These are phyloP conservation scores for Linurgus olivaceus DNA, from an alignment of 2,797 vertebrate genomes.

Conservation along the genomic window DNA sequence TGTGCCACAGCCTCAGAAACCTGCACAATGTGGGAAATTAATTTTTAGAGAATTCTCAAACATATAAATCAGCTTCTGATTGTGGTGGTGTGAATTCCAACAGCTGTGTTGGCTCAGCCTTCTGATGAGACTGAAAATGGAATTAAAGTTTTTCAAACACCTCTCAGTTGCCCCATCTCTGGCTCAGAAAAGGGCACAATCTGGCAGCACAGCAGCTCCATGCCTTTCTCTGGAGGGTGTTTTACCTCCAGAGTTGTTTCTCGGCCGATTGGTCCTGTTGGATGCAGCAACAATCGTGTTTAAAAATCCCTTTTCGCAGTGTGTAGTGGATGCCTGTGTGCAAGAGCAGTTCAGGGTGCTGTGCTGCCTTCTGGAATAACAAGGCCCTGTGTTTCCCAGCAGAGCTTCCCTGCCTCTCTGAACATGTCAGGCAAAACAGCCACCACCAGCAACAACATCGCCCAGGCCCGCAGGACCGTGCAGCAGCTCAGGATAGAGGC, in stretches of 20 bases:
- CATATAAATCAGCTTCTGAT: not conserved
- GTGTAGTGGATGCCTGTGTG: fast-evolving
- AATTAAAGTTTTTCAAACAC: not conserved
- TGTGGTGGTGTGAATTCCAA: not conserved
- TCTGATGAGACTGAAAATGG: not conserved
- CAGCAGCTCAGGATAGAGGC: conserved; percentile 92
- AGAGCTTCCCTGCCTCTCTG: conserved; percentile 3
- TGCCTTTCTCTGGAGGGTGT: fast-evolving
- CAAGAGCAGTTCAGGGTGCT: not conserved
- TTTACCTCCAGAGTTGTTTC: not conserved
- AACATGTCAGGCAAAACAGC: conserved; percentile 91
- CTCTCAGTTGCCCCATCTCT: not conserved
- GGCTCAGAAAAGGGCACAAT: not conserved
- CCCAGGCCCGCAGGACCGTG: conserved; percentile 85
- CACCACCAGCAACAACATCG: conserved; percentile 86
- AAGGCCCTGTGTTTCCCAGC: not conserved
- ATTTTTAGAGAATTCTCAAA: not conserved
- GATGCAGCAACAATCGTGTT: not conserved
- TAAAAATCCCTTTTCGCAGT: not conserved
- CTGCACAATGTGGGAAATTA: not conserved
- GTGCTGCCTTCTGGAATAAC: not conserved
- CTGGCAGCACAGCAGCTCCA: not conserved
- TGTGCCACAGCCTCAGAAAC: not conserved
- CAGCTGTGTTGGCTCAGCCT: not conserved
- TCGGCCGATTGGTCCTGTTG: fast-evolving